Percentiles rank a stretch among this genome's conserved stretches.
phyloP scores from a whole-genome alignment of 2,797 vertebrate genomes.

The Adrianichthys oophorus region DNA sequence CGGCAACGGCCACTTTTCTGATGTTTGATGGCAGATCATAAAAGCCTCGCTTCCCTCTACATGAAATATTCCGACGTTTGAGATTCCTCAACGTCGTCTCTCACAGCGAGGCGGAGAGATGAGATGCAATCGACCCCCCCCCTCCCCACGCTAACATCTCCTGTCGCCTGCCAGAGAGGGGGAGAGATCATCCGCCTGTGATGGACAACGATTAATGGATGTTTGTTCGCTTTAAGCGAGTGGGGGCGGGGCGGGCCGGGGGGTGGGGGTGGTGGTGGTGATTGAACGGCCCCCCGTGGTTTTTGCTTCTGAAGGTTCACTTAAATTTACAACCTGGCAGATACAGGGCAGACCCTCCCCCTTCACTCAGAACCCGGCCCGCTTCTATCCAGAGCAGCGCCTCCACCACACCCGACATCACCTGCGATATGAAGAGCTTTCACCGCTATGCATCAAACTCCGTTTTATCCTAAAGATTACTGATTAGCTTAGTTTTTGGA shows the following conservation, averaged over 20 bases:
- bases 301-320: constrained; percentile 62
- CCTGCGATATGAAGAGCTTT: too few species aligned
- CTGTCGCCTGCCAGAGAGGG: constrained; percentile 40
- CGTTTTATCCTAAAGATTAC: too few species aligned
- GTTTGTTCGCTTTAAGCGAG: constrained; percentile 28
- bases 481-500: too few species aligned
- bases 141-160: constrained; percentile 18
- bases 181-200: constrained; percentile 55
- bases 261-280: too few species aligned
- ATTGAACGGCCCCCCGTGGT: constrained; percentile 61
- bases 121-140: constrained; percentile 64
- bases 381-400: too few species aligned
- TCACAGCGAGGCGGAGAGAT: constrained; percentile 42
- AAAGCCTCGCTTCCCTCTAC: constrained; percentile 51
- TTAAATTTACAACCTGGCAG: constrained; percentile 73
- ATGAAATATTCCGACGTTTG: constrained; percentile 47
- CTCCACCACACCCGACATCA: too few species aligned
- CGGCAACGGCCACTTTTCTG: constrained; percentile 55
- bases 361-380: constrained; percentile 12
- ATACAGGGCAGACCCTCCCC: constrained; percentile 22
- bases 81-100: constrained; percentile 59
- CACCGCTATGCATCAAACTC: too few species aligned
- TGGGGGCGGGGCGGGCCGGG: constrained; percentile 2
- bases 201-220: constrained; percentile 71
- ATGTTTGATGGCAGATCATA: constrained; percentile 68